Conservation (phyloP, 2,888 invertebrate species). For the Trachelus iudaicus region DNA sequence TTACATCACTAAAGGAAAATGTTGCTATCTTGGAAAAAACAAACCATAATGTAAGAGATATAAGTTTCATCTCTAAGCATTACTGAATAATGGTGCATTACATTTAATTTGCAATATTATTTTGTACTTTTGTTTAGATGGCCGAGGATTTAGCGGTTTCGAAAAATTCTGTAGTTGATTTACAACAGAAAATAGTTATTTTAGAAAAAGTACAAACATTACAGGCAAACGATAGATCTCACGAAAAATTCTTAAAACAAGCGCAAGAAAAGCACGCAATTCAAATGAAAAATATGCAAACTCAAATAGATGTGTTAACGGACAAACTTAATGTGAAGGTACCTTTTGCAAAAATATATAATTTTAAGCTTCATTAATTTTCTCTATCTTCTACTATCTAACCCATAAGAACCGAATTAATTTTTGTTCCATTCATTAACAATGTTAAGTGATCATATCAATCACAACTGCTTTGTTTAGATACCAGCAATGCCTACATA, state of each 20-base stretch:
- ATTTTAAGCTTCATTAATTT: not conserved
- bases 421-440: not conserved
- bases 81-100: slow-evolving; percentile 11
- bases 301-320: slow-evolving; percentile 64
- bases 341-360: slow-evolving; percentile 11
- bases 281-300: slow-evolving; percentile 67
- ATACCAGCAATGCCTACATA: slow-evolving; percentile 37
- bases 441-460: slow-evolving; percentile 25
- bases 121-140: slow-evolving; percentile 37
- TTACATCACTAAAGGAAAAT: slow-evolving; percentile 46
- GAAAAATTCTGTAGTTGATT: slow-evolving; percentile 49
- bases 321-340: slow-evolving; percentile 62
- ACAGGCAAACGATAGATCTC: slow-evolving; percentile 51
- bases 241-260: slow-evolving; percentile 65
- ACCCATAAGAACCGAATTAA: not conserved
- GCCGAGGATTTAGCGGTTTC: slow-evolving; percentile 51
- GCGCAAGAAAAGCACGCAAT: slow-evolving; percentile 67
- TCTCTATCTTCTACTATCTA: not conserved
- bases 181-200: slow-evolving; percentile 55
- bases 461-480: slow-evolving; percentile 43
- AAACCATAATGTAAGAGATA: slow-evolving; percentile 51
- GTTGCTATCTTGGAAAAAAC: slow-evolving; percentile 52
- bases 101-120: slow-evolving; percentile 6
- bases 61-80: not conserved
- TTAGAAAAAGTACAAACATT: slow-evolving; percentile 53